Evolutionary conservation across 1,140 invertebrate species (phyloP).

Genomic region (Zaprionus ghesquierei): DNA sequence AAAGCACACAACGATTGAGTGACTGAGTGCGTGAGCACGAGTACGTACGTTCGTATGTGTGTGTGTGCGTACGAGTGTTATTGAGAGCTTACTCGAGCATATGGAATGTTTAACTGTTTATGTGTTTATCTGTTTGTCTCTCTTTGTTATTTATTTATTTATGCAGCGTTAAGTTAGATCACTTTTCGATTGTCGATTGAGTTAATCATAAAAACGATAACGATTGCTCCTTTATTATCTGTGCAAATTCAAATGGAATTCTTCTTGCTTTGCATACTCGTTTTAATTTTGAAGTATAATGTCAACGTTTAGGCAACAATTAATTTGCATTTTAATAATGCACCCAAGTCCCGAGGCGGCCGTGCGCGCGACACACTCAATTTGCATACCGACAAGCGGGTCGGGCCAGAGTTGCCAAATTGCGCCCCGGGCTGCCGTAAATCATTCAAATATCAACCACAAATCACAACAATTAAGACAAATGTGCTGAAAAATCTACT

Average conservation of each 20-base stretch:
- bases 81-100: constrained; percentile 9
- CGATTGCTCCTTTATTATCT: not conserved
- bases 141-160: constrained; percentile 24
- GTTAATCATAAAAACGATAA: not conserved
- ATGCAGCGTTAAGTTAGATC: constrained; percentile 23
- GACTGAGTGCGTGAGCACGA: not conserved
- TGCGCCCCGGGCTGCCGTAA: constrained; percentile 49
- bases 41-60: not conserved
- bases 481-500: constrained; percentile 81
- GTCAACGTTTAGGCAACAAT: constrained; percentile 62
- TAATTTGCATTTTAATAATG: constrained; percentile 53
- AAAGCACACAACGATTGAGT: constrained; percentile 7
- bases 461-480: constrained; percentile 82
- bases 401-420: constrained; percentile 31
- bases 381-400: constrained; percentile 37
- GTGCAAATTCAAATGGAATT: not conserved
- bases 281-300: constrained; percentile 16
- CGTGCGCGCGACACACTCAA: constrained; percentile 14
- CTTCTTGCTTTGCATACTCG: no score
- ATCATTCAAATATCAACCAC: constrained; percentile 79
- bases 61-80: constrained; percentile 1
- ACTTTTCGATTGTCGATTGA: constrained; percentile 7
- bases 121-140: constrained; percentile 12
- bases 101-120: constrained; percentile 25
- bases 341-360: not conserved